phyloP scores from a whole-genome alignment of 2,797 vertebrate genomes.

The Acrocephalus scirpaceus region DNA sequence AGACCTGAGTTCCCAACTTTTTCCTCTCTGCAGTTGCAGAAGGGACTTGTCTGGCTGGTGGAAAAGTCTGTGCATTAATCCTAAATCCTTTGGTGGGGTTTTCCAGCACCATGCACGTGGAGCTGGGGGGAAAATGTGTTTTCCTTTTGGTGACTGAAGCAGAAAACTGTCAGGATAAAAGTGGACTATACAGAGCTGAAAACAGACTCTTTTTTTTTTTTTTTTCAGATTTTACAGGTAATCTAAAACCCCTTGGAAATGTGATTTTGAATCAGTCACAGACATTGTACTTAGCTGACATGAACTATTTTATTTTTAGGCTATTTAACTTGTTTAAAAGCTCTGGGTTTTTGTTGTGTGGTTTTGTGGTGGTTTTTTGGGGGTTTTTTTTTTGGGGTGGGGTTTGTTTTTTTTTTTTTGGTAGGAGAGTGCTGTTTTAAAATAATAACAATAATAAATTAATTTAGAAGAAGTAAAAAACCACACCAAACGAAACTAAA shows the following conservation, averaged over 20 bases:
- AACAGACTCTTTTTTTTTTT: background rate
- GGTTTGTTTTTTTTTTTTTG: background rate
- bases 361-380: too few relatives aligned
- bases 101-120: background rate
- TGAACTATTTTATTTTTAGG: background rate
- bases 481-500: background rate
- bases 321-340: background rate
- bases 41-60: background rate
- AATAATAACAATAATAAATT: background rate
- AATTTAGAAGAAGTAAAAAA: background rate
- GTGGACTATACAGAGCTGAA: background rate
- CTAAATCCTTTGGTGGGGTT: background rate
- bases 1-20: background rate
- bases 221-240: background rate
- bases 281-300: background rate
- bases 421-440: background rate
- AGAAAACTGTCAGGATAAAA: constrained; percentile 17
- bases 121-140: background rate
- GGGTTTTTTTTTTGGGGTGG: too few relatives aligned
- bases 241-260: background rate
- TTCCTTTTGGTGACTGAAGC: background rate
- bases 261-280: background rate
- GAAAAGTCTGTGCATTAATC: background rate
- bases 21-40: background rate
- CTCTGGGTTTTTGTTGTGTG: too few relatives aligned